Evolutionary conservation across 2,888 invertebrate genomes (phyloP).

Genomic region (Leptura quadrifasciata): DNA sequence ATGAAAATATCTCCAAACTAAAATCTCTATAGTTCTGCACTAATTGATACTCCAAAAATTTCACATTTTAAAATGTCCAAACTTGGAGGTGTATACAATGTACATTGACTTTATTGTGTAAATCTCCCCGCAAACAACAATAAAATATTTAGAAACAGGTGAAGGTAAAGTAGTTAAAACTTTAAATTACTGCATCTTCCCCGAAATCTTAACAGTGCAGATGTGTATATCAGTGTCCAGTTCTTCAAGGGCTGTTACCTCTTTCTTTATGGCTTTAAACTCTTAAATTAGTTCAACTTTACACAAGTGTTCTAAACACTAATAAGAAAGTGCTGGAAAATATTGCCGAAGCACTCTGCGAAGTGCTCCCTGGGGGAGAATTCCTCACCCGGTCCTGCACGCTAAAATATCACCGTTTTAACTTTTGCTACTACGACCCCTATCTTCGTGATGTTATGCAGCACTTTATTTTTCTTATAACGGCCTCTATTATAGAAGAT

Average conservation of each 20-base stretch:
- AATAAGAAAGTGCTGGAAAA: constrained; percentile 73
- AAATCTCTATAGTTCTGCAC: no score
- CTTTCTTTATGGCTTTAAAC: constrained; percentile 73
- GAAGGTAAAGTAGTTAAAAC: constrained; percentile 65
- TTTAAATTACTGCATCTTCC: constrained; percentile 60
- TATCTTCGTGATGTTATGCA: constrained; percentile 48
- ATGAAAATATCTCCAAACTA: no score
- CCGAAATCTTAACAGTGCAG: constrained; percentile 63
- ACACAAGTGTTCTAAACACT: constrained; percentile 72
- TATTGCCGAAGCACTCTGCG: constrained; percentile 68
- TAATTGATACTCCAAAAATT: background rate
- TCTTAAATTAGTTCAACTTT: constrained; percentile 74
- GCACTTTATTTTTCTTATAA: constrained; percentile 57
- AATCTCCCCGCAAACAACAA: background rate
- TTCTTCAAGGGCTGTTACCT: constrained; percentile 73
- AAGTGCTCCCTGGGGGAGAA: constrained; percentile 69
- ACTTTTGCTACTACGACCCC: constrained; percentile 60
- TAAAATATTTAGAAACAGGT: constrained; percentile 50
- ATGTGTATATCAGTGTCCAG: constrained; percentile 70
- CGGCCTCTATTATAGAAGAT: constrained; percentile 52
- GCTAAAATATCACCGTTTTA: constrained; percentile 66
- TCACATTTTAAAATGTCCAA: background rate
- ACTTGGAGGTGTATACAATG: background rate
- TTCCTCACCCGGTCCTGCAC: constrained; percentile 66
- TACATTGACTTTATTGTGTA: background rate